phyloP scores from a whole-genome alignment of 2,797 vertebrate species.

The Catamblyrhynchus diadema region DNA sequence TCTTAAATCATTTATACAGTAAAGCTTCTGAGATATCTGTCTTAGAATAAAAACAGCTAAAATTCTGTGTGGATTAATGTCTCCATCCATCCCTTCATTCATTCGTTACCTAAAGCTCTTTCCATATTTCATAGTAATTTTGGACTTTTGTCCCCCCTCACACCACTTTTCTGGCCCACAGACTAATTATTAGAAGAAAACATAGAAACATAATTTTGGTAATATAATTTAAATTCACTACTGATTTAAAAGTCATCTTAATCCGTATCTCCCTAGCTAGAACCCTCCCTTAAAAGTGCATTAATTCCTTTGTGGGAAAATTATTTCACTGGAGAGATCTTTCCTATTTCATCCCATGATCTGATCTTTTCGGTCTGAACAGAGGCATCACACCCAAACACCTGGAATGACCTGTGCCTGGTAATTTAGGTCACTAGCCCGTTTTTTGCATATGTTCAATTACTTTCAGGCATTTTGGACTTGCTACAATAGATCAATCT shows the following conservation, averaged over 20 bases:
- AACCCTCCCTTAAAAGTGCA: not conserved
- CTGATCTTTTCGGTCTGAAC: not conserved
- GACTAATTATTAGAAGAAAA: not conserved
- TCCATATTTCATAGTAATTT: not conserved
- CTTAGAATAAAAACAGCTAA: not conserved
- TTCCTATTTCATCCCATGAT: not conserved
- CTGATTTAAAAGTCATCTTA: not conserved
- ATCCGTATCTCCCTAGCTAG: rapidly evolving
- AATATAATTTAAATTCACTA: not conserved
- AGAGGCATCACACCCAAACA: not conserved
- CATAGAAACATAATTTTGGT: not conserved
- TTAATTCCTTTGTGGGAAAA: not conserved
- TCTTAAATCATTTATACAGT: not conserved
- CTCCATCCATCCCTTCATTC: not conserved
- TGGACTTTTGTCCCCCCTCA: rapidly evolving
- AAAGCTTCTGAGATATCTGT: not conserved
- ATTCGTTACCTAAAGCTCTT: not conserved
- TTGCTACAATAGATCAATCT: not conserved
- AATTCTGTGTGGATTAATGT: not conserved
- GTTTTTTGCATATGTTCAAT: not conserved
- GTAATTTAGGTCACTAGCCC: not conserved
- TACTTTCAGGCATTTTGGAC: not conserved
- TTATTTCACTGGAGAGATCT: not conserved
- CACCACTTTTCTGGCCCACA: not conserved
- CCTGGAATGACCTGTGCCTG: not conserved